Percentiles rank a stretch among this genome's conserved stretches.
Conservation (phyloP, 2,888 invertebrate genomes). For the Eupithecia inturbata region DNA sequence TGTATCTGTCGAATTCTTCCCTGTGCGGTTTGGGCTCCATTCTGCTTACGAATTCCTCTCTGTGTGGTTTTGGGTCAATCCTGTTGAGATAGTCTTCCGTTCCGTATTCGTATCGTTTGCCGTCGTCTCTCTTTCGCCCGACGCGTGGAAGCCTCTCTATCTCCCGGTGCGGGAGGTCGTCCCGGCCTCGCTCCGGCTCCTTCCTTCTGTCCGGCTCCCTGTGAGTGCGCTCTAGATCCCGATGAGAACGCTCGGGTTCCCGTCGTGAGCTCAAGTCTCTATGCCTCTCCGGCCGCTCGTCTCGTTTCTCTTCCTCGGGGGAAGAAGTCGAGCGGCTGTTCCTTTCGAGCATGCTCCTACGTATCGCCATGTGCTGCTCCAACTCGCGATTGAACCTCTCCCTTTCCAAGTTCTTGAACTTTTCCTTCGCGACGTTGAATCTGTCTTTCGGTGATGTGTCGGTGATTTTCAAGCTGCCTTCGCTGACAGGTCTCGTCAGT, state of each 20-base stretch:
- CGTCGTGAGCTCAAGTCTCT: constrained; percentile 74
- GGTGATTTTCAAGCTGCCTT: constrained; percentile 75
- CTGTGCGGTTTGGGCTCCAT: constrained; percentile 40
- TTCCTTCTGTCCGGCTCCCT: constrained; percentile 70
- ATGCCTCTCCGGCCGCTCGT: constrained; percentile 78
- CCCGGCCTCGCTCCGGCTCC: constrained; percentile 68
- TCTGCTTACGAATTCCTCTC: constrained; percentile 74
- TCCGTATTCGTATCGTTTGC: constrained; percentile 76
- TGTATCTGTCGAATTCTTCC: constrained; percentile 73
- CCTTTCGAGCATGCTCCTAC: constrained; percentile 80
- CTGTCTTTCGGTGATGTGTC: constrained; percentile 88
- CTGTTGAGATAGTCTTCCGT: constrained; percentile 76
- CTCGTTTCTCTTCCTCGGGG: constrained; percentile 80
- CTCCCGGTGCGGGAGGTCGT: constrained; percentile 68
- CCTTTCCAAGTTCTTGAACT: constrained; percentile 91
- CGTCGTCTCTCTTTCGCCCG: constrained; percentile 74
- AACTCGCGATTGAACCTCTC: constrained; percentile 85
- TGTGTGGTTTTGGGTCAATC: constrained; percentile 25
- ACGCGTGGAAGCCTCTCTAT: constrained; percentile 77
- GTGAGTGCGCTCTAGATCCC: constrained; percentile 68
- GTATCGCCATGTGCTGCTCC: constrained; percentile 80
- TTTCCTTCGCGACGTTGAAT: constrained; percentile 94
- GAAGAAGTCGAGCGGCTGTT: constrained; percentile 83
- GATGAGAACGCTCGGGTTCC: constrained; percentile 77
- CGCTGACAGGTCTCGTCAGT: constrained; percentile 73